These are phyloP conservation scores for Dicrostonyx torquatus DNA, from an alignment of 2,797 vertebrate genomes.

Conservation along the genomic window DNA sequence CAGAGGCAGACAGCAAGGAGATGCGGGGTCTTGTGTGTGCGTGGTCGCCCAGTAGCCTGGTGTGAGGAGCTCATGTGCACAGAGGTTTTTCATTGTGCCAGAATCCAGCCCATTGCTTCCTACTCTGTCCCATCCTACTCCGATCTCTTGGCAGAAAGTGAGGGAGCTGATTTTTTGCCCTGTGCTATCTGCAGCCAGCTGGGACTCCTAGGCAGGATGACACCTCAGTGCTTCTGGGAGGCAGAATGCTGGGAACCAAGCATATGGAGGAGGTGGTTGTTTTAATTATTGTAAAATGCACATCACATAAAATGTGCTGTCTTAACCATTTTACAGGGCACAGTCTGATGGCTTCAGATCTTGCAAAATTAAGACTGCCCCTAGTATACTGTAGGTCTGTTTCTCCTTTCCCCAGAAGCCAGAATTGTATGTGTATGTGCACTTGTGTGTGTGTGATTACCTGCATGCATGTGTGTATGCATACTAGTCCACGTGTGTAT, in stretches of 20 bases:
- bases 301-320: not conserved
- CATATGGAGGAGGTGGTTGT: not conserved
- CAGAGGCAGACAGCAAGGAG: not conserved
- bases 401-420: fast-evolving
- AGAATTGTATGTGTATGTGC: not conserved
- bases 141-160: not conserved
- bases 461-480: not conserved
- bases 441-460: not conserved
- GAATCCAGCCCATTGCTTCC: not conserved
- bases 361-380: not conserved
- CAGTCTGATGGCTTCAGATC: not conserved
- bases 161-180: not conserved
- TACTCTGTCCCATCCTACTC: not conserved
- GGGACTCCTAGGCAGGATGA: not conserved
- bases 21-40: fast-evolving
- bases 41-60: fast-evolving
- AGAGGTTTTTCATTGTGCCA: not conserved
- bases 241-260: not conserved
- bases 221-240: not conserved
- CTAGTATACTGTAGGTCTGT: fast-evolving
- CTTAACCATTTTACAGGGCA: not conserved
- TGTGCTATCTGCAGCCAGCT: not conserved
- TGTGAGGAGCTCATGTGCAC: fast-evolving
- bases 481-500: too few species aligned
- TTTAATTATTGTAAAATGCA: not conserved